Evolutionary conservation across 2,888 invertebrate species (phyloP).

Genomic region (Machimus rusticus): DNA sequence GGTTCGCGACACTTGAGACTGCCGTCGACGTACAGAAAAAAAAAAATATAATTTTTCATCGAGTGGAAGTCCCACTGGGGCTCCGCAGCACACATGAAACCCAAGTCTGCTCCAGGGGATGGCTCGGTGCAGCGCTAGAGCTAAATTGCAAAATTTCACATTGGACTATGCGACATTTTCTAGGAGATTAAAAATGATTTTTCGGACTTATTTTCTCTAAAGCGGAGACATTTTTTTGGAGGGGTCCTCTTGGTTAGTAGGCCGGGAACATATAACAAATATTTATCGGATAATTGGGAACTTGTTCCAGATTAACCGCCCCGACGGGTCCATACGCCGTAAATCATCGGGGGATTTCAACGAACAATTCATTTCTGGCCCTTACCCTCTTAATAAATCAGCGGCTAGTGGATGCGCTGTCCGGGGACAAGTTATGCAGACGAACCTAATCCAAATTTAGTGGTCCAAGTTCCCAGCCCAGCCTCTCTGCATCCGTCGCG

Average conservation of each 20-base stretch:
- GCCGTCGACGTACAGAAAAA: neutral
- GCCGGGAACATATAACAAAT: neutral
- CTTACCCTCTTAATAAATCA: constrained; percentile 16
- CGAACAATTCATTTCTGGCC: constrained; percentile 8
- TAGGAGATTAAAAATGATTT: neutral
- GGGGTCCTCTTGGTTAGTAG: neutral
- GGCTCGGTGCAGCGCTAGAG: neutral
- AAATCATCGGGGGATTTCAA: neutral
- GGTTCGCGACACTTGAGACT: neutral
- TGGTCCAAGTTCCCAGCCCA: neutral
- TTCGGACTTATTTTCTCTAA: neutral
- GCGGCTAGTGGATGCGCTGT: neutral
- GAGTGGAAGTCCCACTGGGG: neutral
- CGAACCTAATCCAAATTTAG: neutral
- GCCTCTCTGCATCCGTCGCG: neutral
- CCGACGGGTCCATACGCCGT: neutral
- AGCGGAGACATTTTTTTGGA: neutral
- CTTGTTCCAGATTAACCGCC: neutral
- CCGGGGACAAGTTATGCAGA: neutral
- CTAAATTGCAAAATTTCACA: neutral
- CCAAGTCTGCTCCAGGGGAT: neutral
- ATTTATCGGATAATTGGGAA: neutral
- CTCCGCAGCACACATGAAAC: neutral
- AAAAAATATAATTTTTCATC: neutral
- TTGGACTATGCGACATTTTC: neutral